Evolutionary conservation across 2,113 vertebrate genomes (phyloP).

Genomic region (Odontesthes bonariensis): DNA sequence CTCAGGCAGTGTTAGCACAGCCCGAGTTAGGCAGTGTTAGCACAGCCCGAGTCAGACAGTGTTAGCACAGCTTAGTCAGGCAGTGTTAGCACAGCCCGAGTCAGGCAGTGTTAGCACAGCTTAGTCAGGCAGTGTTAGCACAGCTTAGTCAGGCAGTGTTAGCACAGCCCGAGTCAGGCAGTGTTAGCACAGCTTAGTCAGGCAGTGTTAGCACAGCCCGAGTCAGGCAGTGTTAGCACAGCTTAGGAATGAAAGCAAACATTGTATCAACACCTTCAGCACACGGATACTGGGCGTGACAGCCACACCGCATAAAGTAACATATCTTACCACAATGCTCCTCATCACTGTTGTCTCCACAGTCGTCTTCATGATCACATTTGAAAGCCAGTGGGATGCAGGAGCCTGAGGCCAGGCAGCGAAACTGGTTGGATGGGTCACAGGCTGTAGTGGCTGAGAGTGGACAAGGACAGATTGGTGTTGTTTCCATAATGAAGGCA

Average conservation of each 20-base stretch:
- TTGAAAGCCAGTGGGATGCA: slow-evolving; percentile 96
- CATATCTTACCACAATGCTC: slow-evolving; percentile 89
- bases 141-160: too few species aligned
- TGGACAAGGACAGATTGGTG: neutral
- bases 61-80: neutral
- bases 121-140: neutral
- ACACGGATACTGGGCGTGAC: neutral
- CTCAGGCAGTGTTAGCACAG: too few species aligned
- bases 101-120: neutral
- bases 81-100: too few species aligned
- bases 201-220: too few species aligned
- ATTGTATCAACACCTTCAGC: neutral
- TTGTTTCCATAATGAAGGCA: neutral
- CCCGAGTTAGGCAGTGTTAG: too few species aligned
- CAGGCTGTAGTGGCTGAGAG: slow-evolving; percentile 90
- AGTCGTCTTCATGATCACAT: slow-evolving; percentile 98
- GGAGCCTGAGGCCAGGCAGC: slow-evolving; percentile 91
- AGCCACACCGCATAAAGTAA: neutral
- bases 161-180: too few species aligned
- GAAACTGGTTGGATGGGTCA: slow-evolving; percentile 91
- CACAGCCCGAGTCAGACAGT: neutral
- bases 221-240: neutral
- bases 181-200: neutral
- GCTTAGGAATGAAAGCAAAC: neutral
- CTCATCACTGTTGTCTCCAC: slow-evolving; percentile 97